Base-by-base conservation (phyloP, 1,140 invertebrate genomes). In the Dinoponera quadriceps region DNA sequence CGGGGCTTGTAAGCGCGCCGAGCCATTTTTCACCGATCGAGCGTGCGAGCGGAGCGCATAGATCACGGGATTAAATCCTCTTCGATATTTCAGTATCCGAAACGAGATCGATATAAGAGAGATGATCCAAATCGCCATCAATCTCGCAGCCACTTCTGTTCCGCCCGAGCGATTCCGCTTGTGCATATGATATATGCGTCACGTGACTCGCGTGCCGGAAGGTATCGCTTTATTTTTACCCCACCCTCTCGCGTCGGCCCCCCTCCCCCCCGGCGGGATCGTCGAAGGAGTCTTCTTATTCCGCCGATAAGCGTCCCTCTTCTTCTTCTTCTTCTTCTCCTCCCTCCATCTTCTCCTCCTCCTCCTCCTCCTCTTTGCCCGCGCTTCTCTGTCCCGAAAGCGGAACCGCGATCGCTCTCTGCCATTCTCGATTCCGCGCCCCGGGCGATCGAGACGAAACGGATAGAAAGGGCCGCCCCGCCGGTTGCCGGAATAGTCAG, bases 181-280 rank as follows among this genome's bases (percentile, higher is more conserved):
- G 68, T 71, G 75, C 75, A 71, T 80, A 80, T 80, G 75, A 80
- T 80, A 80, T 80, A 80, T 71, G 75, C 75, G 38, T 80, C 75
- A 80, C 75, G 75, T 80, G 75, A 80, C 75, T 80, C 65, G 75
- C 75, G 65, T 80, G 75, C 75, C 75, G 54, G 75, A 80, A 80
- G 66, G 75, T 80, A 80, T 80, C 75, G 75, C 75, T 80, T 80
- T 71, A 80, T 80, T 80, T 80, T 80, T 80, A 69, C 63, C 13
- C 63, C 75, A 13, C 13, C 33, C 14, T 33, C 13, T 11, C 48
- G 7, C 22, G 2, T 65, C 14, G 1, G 20, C n/a, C 16, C 25
- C 5, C 7, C 27, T 1, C 38, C n/a, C n/a, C 22, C 27, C 7
- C 49, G 48, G 20, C 54, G 7, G 3, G 7, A 20, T 51, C 63